Conservation (phyloP, 2,113 vertebrate genomes). For the Pseudopipra pipra region DNA sequence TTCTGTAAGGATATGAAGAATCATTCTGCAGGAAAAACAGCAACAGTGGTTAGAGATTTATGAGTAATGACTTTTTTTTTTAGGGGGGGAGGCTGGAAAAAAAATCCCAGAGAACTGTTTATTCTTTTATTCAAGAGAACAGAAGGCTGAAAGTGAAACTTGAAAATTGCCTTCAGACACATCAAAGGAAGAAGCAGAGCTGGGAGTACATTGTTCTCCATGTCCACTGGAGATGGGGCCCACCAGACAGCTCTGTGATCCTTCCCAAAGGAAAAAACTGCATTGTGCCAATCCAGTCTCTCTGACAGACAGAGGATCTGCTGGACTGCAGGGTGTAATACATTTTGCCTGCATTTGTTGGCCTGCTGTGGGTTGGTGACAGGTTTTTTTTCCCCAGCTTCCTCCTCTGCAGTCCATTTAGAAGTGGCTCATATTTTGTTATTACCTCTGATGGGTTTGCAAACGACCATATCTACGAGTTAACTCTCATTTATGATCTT, state of each 20-base stretch:
- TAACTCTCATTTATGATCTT: conserved; percentile 52
- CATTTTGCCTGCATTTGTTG: background rate
- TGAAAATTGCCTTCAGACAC: background rate
- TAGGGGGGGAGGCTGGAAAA: accelerated
- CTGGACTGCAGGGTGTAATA: background rate
- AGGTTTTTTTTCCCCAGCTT: background rate
- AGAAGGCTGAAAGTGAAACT: conserved; percentile 1
- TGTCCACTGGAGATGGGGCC: background rate
- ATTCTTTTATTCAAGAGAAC: background rate
- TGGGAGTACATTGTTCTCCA: background rate
- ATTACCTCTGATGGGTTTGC: conserved; percentile 34
- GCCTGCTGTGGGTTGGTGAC: background rate
- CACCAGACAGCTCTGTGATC: background rate
- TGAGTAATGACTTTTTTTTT: background rate
- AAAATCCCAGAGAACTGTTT: background rate
- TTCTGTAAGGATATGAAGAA: background rate
- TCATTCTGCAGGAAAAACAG: background rate
- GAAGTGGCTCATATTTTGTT: conserved; percentile 9
- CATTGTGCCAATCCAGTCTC: background rate
- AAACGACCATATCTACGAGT: background rate
- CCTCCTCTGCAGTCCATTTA: conserved; percentile 29
- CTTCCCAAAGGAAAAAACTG: background rate
- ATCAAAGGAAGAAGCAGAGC: background rate
- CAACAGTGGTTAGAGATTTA: background rate
- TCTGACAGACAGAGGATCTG: background rate